Conservation (phyloP, 1,140 invertebrate species). For the Euborellia annulipes region DNA sequence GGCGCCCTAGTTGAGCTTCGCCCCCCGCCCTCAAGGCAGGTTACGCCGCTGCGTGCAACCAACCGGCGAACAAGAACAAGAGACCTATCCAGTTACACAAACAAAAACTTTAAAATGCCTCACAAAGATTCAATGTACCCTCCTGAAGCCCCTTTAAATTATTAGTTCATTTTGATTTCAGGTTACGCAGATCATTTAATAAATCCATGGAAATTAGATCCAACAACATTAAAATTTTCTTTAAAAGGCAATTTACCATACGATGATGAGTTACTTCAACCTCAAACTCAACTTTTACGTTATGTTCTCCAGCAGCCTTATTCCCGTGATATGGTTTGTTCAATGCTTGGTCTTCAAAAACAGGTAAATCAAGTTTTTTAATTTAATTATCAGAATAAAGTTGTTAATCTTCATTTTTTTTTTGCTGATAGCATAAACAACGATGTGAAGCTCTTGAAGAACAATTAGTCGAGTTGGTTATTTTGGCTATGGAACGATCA, state of each 20-base stretch:
- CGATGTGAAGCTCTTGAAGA: conserved; percentile 81
- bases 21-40: too few species aligned
- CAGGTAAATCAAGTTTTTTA: conserved; percentile 36
- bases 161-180: too few species aligned
- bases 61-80: too few species aligned
- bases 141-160: too few species aligned
- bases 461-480: conserved; percentile 79
- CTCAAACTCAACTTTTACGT: conserved; percentile 70
- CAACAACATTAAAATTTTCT: conserved; percentile 67
- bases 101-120: too few species aligned
- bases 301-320: conserved; percentile 92
- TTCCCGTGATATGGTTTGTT: conserved; percentile 89
- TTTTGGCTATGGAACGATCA: conserved; percentile 80
- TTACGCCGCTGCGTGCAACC: too few species aligned
- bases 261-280: conserved; percentile 72
- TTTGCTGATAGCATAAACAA: conserved; percentile 63
- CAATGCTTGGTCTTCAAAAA: conserved; percentile 85
- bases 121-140: too few species aligned
- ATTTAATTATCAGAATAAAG: too few species aligned
- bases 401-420: too few species aligned
- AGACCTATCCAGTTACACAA: too few species aligned
- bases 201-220: conserved; percentile 84
- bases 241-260: conserved; percentile 87
- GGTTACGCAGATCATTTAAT: conserved; percentile 66
- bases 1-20: too few species aligned